Evolutionary conservation across 2,888 invertebrate genomes (phyloP), one percentile per base, ranked within the genome.

Genomic region (Netelia inedita): DNA sequence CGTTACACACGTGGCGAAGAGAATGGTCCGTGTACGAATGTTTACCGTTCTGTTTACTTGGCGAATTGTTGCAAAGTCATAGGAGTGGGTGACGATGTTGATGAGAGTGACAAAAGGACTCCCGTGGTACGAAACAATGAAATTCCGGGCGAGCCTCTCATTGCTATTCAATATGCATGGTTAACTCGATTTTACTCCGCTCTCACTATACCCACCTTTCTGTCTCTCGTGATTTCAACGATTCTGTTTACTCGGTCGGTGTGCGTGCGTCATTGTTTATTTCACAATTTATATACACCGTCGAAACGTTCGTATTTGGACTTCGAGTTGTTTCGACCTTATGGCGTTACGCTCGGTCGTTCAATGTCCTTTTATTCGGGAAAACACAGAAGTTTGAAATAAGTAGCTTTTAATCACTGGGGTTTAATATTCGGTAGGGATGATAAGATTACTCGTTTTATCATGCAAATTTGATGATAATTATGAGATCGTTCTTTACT

Each of bases 151-250:
- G 46, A 55, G 66, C 23, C 9, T 9, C 76, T 81, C 85, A 87
- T 87, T 84, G 74, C 59, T 83, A 84, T 87, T 87, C 82, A 73
- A 85, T 72, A 80, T 78, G 86, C 69, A 65, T 50, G 57, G 50
- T 55, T 83, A 79, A 83, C 82, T 55, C 50, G 50, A 14, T 50
- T 69, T 43, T 66, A 82, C 59, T 68, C 35, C 3, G 35, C 35
- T 35, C 35, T 35, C 35, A 35, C 35, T 35, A 3, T 6, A 35
- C 35, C 35, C 35, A 35, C 35, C 35, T 35, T 35, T 35, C 46
- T 46, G 11, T 46, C 46, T 3, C 46, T 46, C 76, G 61, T 74
- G 75, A 86, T 86, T 83, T 68, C 79, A 75, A 72, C 55, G 71
- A 79, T 57, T 28, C 68, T 61, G 53, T 79, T 43, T 50, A 76